phyloP scores from a whole-genome alignment of 2,113 vertebrate species.

The Henicopernis longicauda region DNA sequence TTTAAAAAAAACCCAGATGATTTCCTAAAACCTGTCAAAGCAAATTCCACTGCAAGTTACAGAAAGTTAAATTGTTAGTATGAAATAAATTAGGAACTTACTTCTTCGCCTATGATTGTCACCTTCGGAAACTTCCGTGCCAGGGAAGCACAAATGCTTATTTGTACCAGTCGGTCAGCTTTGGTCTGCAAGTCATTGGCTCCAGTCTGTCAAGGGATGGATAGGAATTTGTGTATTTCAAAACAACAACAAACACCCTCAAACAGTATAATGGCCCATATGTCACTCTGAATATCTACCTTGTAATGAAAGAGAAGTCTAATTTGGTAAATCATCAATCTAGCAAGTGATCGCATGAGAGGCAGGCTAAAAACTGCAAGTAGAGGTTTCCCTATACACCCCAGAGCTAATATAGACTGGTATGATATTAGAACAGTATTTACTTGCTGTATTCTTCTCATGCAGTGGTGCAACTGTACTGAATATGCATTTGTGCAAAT shows the following conservation, averaged over 20 bases:
- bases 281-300: not conserved
- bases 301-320: not conserved
- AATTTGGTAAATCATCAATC: not conserved
- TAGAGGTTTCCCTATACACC: not conserved
- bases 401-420: not conserved
- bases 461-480: not conserved
- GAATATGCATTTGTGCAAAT: not conserved
- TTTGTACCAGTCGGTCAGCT: constrained; percentile 90
- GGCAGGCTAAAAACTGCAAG: not conserved
- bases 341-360: not conserved
- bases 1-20: not conserved
- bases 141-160: constrained; percentile 92
- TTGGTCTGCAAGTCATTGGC: constrained; percentile 92
- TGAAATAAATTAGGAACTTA: constrained; percentile 42
- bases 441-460: not conserved
- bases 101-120: constrained; percentile 97
- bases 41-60: not conserved
- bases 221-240: not conserved
- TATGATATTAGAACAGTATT: not conserved
- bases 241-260: not conserved
- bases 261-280: not conserved
- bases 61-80: not conserved
- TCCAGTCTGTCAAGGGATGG: constrained; percentile 74
- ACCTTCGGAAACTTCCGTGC: constrained; percentile 86
- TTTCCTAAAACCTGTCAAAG: not conserved